Evolutionary conservation across 2,888 invertebrate species (phyloP).

Genomic region (Mythimna ferrago): DNA sequence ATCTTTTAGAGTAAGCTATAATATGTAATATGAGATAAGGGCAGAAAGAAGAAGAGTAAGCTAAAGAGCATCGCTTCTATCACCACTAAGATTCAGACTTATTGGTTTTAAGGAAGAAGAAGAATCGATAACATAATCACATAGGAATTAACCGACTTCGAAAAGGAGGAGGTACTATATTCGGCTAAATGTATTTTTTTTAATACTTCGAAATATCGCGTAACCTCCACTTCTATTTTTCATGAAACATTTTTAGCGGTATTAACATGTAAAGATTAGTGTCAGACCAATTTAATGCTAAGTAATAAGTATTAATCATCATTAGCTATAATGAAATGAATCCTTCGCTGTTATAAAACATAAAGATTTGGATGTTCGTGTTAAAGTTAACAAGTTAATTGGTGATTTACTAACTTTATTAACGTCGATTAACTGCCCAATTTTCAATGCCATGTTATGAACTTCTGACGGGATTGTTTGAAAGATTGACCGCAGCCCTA

Average conservation of each 20-base stretch:
- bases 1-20: background rate
- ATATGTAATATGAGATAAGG: too few relatives aligned
- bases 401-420: background rate
- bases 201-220: background rate
- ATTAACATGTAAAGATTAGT: conserved; percentile 19
- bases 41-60: too few relatives aligned
- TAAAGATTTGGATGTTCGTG: conserved; percentile 27
- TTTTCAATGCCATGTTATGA: conserved; percentile 28
- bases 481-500: too few relatives aligned
- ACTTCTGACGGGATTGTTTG: background rate
- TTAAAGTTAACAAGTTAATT: conserved; percentile 16
- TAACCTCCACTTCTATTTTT: conserved; percentile 13
- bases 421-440: background rate
- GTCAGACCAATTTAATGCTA: conserved; percentile 17
- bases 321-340: conserved; percentile 13
- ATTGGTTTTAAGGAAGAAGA: background rate
- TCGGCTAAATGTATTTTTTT: too few relatives aligned
- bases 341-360: background rate
- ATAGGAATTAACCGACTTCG: too few relatives aligned
- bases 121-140: background rate
- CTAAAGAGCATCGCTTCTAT: too few relatives aligned
- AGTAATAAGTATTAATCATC: conserved; percentile 39
- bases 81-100: too few relatives aligned
- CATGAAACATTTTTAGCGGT: conserved; percentile 15
- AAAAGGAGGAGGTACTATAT: too few relatives aligned